These are phyloP conservation scores for Epicampocera succincta DNA, from an alignment of 2,888 invertebrate genomes.

Conservation along the genomic window DNA sequence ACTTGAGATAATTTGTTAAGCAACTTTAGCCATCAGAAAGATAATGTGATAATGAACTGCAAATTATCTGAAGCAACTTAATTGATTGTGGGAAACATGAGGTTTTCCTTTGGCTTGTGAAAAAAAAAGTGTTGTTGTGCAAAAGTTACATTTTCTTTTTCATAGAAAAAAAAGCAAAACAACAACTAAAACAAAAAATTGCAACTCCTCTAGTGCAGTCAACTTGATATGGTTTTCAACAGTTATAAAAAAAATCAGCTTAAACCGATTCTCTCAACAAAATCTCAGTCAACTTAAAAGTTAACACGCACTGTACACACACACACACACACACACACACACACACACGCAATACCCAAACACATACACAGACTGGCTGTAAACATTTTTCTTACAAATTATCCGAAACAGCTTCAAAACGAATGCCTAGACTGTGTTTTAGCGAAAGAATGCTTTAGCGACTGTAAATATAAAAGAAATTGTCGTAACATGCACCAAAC, in stretches of 20 bases:
- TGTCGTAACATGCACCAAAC: slow-evolving; percentile 45
- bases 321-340: neutral
- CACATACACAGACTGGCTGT: slow-evolving; percentile 6
- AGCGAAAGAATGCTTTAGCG: neutral
- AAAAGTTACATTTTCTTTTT: slow-evolving; percentile 2
- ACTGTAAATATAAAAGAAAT: slow-evolving; percentile 25
- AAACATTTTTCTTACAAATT: slow-evolving; percentile 61
- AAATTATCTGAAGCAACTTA: slow-evolving; percentile 55
- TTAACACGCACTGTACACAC: slow-evolving; percentile 3
- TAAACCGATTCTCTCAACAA: slow-evolving; percentile 54
- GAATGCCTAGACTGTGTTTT: neutral
- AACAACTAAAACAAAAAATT: slow-evolving; percentile 7
- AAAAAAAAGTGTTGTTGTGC: neutral
- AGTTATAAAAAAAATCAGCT: slow-evolving; percentile 54
- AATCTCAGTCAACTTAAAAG: slow-evolving; percentile 30
- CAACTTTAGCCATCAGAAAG: slow-evolving; percentile 31
- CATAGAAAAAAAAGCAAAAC: neutral
- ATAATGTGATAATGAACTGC: slow-evolving; percentile 57
- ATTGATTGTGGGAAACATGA: slow-evolving; percentile 58
- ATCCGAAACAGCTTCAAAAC: slow-evolving; percentile 54
- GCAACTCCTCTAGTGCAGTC: slow-evolving; percentile 3
- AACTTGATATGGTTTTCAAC: slow-evolving; percentile 48
- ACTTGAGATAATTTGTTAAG: slow-evolving; percentile 37
- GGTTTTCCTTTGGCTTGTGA: slow-evolving; percentile 5
- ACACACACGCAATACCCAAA: neutral